Conservation (phyloP, 2,888 invertebrate genomes). For the Silvanus unidentatus region DNA sequence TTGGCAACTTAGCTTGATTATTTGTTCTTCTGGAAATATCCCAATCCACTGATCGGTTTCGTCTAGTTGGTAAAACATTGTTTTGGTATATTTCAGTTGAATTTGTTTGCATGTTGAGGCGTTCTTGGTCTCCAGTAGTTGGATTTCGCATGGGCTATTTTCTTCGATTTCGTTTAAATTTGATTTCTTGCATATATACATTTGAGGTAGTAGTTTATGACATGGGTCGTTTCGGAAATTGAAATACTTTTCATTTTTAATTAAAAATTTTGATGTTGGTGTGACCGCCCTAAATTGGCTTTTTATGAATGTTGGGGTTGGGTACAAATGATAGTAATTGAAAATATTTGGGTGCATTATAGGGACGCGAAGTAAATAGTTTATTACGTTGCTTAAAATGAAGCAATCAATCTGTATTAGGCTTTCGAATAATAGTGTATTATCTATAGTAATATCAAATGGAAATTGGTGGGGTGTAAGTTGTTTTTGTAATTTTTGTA, state of each 20-base stretch:
- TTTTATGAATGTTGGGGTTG: background rate
- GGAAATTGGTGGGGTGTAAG: background rate
- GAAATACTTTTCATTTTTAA: background rate
- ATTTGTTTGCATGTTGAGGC: background rate
- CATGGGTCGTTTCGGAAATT: background rate
- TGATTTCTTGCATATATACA: background rate
- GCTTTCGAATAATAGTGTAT: background rate
- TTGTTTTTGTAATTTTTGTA: conserved; percentile 1
- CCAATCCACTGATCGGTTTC: background rate
- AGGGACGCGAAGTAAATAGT: conserved; percentile 4
- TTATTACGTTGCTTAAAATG: conserved; percentile 7
- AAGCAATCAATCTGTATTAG: conserved; percentile 3
- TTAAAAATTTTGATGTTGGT: background rate
- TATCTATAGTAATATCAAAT: background rate
- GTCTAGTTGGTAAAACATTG: background rate
- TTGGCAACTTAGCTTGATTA: background rate
- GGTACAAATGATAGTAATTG: background rate
- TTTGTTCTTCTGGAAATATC: background rate
- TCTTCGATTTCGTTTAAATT: background rate
- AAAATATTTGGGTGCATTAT: conserved; percentile 2
- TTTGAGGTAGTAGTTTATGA: background rate
- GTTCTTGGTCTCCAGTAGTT: background rate
- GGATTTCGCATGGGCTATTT: background rate
- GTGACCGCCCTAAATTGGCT: background rate
- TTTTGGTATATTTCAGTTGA: too few species aligned